Evolutionary conservation across 2,888 invertebrate genomes (phyloP).

Genomic region (Apotomis turbidana): DNA sequence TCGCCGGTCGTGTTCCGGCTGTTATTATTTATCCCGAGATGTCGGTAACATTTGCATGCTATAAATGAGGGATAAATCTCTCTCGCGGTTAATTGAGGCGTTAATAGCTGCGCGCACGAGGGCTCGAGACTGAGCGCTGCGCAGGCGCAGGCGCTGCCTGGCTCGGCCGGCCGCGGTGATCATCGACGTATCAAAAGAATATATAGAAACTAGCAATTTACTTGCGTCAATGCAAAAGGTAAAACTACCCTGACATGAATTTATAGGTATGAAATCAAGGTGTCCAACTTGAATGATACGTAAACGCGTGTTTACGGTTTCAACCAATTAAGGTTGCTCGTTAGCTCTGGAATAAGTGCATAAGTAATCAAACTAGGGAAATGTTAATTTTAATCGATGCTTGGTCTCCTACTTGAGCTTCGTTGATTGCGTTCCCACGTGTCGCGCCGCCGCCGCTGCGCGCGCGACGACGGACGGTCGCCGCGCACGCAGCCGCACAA

Average conservation of each 20-base stretch:
- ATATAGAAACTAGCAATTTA: conserved; percentile 1
- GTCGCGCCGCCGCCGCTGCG: conserved; percentile 11
- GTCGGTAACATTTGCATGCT: conserved; percentile 50
- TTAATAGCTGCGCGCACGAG: conserved; percentile 55
- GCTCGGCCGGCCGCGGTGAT: neutral
- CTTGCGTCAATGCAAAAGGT: neutral
- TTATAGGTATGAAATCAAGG: conserved; percentile 22
- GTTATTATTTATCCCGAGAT: conserved; percentile 38
- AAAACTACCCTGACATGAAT: conserved; percentile 6
- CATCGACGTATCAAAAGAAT: neutral
- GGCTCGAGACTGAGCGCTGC: conserved; percentile 27
- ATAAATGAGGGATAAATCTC: conserved; percentile 49
- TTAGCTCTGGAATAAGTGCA: conserved; percentile 24
- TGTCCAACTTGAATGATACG: conserved; percentile 19
- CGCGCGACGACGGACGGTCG: conserved; percentile 7
- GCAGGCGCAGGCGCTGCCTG: neutral
- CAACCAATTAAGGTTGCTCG: conserved; percentile 17
- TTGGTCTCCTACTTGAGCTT: conserved; percentile 5
- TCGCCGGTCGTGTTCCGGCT: conserved; percentile 25
- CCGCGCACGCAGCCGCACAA: conserved; percentile 4
- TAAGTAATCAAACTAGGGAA: conserved; percentile 20
- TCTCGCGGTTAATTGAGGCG: conserved; percentile 54
- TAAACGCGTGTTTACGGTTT: conserved; percentile 27
- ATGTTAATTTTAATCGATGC: conserved; percentile 34
- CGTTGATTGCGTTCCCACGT: conserved; percentile 33